phyloP scores from a whole-genome alignment of 2,888 invertebrate genomes.

The Heliothis peltigera region DNA sequence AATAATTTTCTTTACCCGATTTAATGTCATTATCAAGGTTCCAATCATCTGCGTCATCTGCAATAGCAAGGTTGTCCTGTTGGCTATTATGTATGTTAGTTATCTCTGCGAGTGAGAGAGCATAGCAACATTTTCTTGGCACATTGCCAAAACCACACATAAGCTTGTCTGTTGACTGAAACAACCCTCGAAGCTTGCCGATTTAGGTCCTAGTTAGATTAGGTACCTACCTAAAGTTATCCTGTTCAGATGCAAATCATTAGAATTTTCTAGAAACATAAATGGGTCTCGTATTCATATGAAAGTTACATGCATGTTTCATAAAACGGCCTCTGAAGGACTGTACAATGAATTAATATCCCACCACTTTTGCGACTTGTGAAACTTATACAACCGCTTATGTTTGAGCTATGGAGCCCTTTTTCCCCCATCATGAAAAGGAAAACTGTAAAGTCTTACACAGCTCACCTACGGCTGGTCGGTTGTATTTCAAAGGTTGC shows the following conservation, averaged over 20 bases:
- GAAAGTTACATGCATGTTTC: conserved; percentile 22
- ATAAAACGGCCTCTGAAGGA: conserved; percentile 6
- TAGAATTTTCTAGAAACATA: conserved; percentile 1
- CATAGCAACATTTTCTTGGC: background rate
- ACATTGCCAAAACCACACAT: background rate
- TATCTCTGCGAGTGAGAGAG: background rate
- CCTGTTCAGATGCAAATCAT: conserved; percentile 3
- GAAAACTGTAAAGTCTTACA: background rate
- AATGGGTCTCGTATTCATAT: background rate
- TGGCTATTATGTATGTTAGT: background rate
- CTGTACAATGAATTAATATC: conserved; percentile 2
- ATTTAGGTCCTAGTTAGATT: background rate
- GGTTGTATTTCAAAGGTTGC: conserved; percentile 63
- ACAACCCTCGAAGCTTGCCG: too few relatives aligned
- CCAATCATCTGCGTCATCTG: background rate
- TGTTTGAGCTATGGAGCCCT: conserved; percentile 3
- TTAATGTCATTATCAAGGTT: background rate
- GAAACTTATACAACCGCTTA: conserved; percentile 23
- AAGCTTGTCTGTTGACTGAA: too few relatives aligned
- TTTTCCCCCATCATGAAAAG: background rate
- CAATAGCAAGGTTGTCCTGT: background rate
- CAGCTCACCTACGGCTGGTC: conserved; percentile 49
- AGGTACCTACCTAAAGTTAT: background rate
- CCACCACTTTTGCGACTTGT: background rate
- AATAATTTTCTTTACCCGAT: too few relatives aligned